These are phyloP conservation scores for Ophonus ardosiacus DNA, from an alignment of 2,888 invertebrate species.

Conservation along the genomic window DNA sequence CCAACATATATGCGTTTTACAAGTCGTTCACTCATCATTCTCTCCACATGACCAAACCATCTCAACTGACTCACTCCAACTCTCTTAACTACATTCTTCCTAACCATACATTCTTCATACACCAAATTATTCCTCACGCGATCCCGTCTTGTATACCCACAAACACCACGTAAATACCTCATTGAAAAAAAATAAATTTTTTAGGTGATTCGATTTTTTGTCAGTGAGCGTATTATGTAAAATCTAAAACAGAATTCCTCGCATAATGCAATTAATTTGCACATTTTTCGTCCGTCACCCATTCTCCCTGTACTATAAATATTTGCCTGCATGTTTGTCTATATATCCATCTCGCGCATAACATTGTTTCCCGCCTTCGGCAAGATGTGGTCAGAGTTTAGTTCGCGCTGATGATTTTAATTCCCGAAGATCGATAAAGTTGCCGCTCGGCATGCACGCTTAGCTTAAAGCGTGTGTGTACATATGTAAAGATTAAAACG, in stretches of 20 bases:
- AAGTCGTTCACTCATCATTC: too few species aligned
- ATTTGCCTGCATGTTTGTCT: conserved; percentile 54
- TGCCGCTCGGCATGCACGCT: conserved; percentile 4
- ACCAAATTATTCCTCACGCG: too few species aligned
- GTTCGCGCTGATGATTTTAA: conserved; percentile 55
- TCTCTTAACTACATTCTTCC: too few species aligned
- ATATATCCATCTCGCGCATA: background rate
- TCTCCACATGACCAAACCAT: too few species aligned
- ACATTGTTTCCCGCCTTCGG: conserved; percentile 10
- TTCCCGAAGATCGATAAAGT: conserved; percentile 56
- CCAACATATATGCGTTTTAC: too few species aligned
- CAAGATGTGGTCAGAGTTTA: conserved; percentile 55
- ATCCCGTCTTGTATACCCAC: too few species aligned
- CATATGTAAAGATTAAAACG: conserved; percentile 58
- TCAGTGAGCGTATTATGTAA: too few species aligned
- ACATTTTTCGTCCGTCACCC: background rate
- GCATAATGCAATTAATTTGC: conserved; percentile 29
- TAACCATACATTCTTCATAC: too few species aligned
- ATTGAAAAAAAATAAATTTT: too few species aligned
- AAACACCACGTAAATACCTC: too few species aligned
- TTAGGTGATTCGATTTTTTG: too few species aligned
- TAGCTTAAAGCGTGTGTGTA: conserved; percentile 33
- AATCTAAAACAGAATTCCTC: conserved; percentile 6
- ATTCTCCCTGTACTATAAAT: background rate
- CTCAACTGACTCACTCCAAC: too few species aligned